Evolutionary conservation across 2,888 invertebrate species (phyloP).

Genomic region (Fissipunctia ypsillon): DNA sequence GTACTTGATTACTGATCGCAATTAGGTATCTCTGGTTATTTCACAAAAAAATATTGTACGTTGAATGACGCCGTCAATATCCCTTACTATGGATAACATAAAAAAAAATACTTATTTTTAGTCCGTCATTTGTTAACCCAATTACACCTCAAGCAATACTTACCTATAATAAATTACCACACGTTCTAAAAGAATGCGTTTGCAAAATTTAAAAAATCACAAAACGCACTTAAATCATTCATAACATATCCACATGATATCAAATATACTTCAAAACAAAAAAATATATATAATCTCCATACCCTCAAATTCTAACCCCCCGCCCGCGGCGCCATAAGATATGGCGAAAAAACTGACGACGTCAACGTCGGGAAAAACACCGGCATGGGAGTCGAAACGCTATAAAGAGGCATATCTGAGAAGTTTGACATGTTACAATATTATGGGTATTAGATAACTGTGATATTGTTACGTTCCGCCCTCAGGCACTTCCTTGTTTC

Average conservation of each 20-base stretch:
- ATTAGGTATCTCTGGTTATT: not conserved
- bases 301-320: conserved; percentile 34
- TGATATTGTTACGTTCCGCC: conserved; percentile 72
- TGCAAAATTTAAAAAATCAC: not conserved
- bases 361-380: conserved; percentile 73
- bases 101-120: not conserved
- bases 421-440: conserved; percentile 88
- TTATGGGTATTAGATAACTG: conserved; percentile 88
- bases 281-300: conserved; percentile 42
- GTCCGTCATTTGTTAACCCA: no score
- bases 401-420: conserved; percentile 81
- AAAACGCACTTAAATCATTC: not conserved
- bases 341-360: conserved; percentile 65
- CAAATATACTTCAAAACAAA: conserved; percentile 36
- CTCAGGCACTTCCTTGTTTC: conserved; percentile 65
- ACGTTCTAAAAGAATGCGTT: not conserved
- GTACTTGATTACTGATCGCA: not conserved
- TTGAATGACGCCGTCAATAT: not conserved
- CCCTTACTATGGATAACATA: not conserved
- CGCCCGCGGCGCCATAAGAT: conserved; percentile 39
- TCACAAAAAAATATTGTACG: not conserved
- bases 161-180: no score
- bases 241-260: not conserved
- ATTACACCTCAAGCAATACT: not conserved
- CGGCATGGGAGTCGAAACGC: conserved; percentile 70